Percentiles rank a stretch among this genome's conserved stretches.
Conservation (phyloP, 2,888 invertebrate species). For the Brenthis hecate region DNA sequence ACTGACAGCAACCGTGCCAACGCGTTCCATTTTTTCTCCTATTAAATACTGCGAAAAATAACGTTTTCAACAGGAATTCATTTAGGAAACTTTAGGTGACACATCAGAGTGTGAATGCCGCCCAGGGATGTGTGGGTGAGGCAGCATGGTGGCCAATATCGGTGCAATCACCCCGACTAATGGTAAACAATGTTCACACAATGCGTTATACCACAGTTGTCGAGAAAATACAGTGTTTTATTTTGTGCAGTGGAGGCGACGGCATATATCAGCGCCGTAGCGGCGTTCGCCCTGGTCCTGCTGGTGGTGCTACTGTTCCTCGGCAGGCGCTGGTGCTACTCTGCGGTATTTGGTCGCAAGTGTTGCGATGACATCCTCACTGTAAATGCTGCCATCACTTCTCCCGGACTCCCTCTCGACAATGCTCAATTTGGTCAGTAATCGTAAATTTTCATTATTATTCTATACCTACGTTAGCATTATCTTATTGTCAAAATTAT, state of each 20-base stretch:
- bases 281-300: conserved; percentile 90
- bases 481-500: background rate
- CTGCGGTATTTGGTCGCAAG: conserved; percentile 66
- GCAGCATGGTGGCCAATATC: conserved; percentile 74
- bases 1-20: conserved; percentile 70
- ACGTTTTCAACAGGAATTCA: conserved; percentile 20
- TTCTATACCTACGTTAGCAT: background rate
- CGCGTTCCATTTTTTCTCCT: conserved; percentile 61
- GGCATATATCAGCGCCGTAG: conserved; percentile 93
- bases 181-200: conserved; percentile 62
- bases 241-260: conserved; percentile 89
- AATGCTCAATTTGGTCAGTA: conserved; percentile 74
- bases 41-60: conserved; percentile 21
- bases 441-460: background rate
- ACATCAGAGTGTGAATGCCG: conserved; percentile 33
- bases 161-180: conserved; percentile 68
- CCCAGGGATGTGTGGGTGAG: conserved; percentile 42
- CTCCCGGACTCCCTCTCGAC: conserved; percentile 62
- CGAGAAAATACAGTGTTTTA: conserved; percentile 37
- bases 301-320: conserved; percentile 93
- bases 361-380: conserved; percentile 71
- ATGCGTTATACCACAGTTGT: conserved; percentile 26
- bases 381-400: conserved; percentile 70
- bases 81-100: conserved; percentile 24
- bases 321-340: conserved; percentile 86